A percentile compares a stretch with the other conserved stretches of the same genome.
Conservation (phyloP, 1,140 invertebrate species). For the Drosophila kohkoa region DNA sequence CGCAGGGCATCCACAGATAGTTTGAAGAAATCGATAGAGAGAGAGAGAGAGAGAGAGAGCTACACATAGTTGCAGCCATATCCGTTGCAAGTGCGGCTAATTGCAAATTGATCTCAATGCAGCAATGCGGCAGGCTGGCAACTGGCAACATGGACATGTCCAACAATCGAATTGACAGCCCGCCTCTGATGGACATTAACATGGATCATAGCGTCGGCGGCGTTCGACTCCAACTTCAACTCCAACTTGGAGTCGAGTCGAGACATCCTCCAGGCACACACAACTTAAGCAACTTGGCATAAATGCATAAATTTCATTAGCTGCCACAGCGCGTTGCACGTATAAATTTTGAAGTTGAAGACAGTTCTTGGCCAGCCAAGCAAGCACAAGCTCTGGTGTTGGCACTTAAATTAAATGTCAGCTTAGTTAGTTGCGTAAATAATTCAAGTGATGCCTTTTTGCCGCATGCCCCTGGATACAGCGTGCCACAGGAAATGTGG, state of each 20-base stretch:
- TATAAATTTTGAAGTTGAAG: conserved; percentile 34
- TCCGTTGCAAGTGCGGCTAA: conserved; percentile 78
- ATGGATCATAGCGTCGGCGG: conserved; percentile 71
- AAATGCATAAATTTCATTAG: conserved; percentile 84
- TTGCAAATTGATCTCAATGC: conserved; percentile 74
- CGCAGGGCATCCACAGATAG: conserved; percentile 62
- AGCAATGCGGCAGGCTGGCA: conserved; percentile 13
- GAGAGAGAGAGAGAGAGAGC: conserved; percentile 5
- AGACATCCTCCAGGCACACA: conserved; percentile 11
- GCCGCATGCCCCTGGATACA: background rate
- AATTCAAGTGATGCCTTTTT: conserved; percentile 48
- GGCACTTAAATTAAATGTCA: conserved; percentile 76
- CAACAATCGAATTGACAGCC: conserved; percentile 81
- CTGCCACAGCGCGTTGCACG: conserved; percentile 28
- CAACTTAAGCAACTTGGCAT: conserved; percentile 50
- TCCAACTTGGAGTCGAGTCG: background rate
- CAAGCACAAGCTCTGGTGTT: conserved; percentile 32
- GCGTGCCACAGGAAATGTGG: conserved; percentile 36
- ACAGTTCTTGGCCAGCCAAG: conserved; percentile 9
- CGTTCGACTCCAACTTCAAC: background rate
- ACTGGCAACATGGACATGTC: conserved; percentile 70
- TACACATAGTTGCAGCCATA: conserved; percentile 42
- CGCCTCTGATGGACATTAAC: conserved; percentile 78
- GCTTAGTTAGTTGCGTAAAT: conserved; percentile 60
- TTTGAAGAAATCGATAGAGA: background rate